Percentiles rank a stretch among this genome's conserved stretches.
phyloP scores from a whole-genome alignment of 2,113 vertebrate genomes.

The Argyrosomus japonicus region DNA sequence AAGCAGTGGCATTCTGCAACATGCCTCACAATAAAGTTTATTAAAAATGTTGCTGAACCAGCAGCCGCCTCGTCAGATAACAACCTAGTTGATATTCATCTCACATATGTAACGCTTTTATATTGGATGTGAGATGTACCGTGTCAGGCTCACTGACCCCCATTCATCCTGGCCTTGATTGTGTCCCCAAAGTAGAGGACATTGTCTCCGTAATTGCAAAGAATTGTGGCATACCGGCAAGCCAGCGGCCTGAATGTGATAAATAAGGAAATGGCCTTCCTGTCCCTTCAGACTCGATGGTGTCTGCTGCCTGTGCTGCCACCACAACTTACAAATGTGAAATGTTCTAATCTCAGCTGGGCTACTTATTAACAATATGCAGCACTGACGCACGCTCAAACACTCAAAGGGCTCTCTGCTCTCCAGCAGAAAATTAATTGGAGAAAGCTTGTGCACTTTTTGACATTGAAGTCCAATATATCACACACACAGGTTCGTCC shows the following conservation, averaged over 20 bases:
- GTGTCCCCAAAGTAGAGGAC: constrained; percentile 34
- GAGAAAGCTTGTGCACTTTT: constrained; percentile 33
- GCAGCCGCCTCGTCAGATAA: constrained; percentile 1
- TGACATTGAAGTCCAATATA: constrained; percentile 32
- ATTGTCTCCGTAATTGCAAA: constrained; percentile 45
- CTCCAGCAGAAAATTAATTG: constrained; percentile 43
- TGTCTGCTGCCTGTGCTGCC: constrained; percentile 43
- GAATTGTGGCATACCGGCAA: constrained; percentile 27
- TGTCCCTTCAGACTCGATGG: constrained; percentile 36
- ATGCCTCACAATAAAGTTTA: constrained; percentile 1
- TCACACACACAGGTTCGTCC: neutral
- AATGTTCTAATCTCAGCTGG: constrained; percentile 22
- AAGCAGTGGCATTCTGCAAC: neutral
- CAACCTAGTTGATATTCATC: neutral
- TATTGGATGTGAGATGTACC: constrained; percentile 8
- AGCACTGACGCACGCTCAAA: constrained; percentile 1
- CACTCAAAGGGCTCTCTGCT: constrained; percentile 17
- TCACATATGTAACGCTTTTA: constrained; percentile 7
- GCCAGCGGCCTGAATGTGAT: constrained; percentile 34
- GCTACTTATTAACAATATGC: constrained; percentile 45
- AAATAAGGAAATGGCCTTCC: constrained; percentile 67
- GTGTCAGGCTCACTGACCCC: constrained; percentile 15
- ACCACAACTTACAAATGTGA: constrained; percentile 30
- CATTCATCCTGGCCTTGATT: constrained; percentile 21
- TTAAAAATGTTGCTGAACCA: constrained; percentile 1